phyloP scores from a whole-genome alignment of 1,140 invertebrate genomes.

The Monomorium pharaonis region DNA sequence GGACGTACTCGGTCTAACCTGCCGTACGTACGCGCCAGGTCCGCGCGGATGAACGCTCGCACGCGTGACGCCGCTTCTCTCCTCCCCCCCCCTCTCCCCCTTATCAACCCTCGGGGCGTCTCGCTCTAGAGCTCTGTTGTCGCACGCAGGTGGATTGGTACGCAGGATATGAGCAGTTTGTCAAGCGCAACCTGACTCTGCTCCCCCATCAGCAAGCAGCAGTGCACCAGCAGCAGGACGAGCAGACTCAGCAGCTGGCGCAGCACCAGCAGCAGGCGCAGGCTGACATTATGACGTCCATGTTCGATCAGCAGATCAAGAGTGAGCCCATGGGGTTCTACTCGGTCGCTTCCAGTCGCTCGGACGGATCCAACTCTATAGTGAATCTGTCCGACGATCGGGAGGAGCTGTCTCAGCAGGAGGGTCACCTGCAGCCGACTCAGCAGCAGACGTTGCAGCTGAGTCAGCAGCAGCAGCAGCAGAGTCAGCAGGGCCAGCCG shows the following conservation, averaged over 20 bases:
- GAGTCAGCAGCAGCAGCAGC: conserved; percentile 80
- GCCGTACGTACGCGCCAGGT: conserved; percentile 37
- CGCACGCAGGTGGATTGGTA: conserved; percentile 84
- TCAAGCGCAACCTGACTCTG: conserved; percentile 86
- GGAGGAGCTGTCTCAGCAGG: conserved; percentile 84
- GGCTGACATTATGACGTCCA: conserved; percentile 84
- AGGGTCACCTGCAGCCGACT: conserved; percentile 84
- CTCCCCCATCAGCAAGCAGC: conserved; percentile 82
- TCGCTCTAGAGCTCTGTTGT: conserved; percentile 63
- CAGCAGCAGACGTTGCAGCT: conserved; percentile 76
- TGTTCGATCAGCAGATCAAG: conserved; percentile 89
- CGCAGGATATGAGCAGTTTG: conserved; percentile 86
- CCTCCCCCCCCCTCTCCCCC: not conserved
- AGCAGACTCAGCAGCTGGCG: conserved; percentile 70
- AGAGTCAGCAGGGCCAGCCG: conserved; percentile 83
- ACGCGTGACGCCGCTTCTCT: not conserved
- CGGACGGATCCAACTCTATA: conserved; percentile 83
- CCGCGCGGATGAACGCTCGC: conserved; percentile 49
- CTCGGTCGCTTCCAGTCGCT: conserved; percentile 83
- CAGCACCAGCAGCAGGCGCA: conserved; percentile 70
- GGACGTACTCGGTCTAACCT: conserved; percentile 73
- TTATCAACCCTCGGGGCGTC: not conserved
- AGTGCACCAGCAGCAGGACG: conserved; percentile 73
- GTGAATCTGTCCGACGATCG: conserved; percentile 82
- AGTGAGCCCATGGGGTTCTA: conserved; percentile 88